Percentiles rank a stretch among this genome's conserved stretches.
These are phyloP conservation scores for Aurelia aurita DNA, from an alignment of 30 jellyfish, hydroid and myxozoan species.

Conservation along the genomic window DNA sequence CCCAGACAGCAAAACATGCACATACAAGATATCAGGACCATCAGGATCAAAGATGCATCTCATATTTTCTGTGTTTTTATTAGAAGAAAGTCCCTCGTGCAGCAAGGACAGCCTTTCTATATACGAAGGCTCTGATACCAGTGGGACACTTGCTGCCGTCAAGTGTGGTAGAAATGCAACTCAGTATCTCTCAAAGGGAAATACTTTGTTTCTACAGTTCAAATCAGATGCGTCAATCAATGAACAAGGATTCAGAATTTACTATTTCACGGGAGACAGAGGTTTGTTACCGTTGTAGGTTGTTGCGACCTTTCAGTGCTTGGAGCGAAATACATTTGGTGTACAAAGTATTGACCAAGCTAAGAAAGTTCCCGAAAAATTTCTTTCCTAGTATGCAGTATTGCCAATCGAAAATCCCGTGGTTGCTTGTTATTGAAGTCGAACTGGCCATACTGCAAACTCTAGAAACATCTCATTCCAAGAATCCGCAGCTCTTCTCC, in stretches of 20 bases:
- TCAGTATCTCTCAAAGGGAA: slow-evolving; percentile 15
- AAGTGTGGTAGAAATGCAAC: slow-evolving; percentile 36
- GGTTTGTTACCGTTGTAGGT: too few relatives aligned
- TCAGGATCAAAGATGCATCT: slow-evolving; percentile 7
- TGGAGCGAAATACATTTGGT: too few relatives aligned
- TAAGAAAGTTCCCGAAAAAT: too few relatives aligned
- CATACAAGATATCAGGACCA: slow-evolving; percentile 34
- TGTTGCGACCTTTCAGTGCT: too few relatives aligned
- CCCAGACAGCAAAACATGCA: slow-evolving; percentile 3
- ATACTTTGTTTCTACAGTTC: slow-evolving; percentile 10
- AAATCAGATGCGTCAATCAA: background rate
- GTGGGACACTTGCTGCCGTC: background rate
- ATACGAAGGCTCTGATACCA: slow-evolving; percentile 14
- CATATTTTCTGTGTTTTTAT: background rate
- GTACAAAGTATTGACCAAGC: too few relatives aligned
- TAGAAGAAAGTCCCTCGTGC: slow-evolving; percentile 18
- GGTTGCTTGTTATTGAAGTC: too few relatives aligned
- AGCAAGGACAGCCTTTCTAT: slow-evolving; percentile 12
- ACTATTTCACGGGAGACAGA: background rate
- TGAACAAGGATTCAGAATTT: slow-evolving; percentile 24
- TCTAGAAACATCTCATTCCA: too few relatives aligned
- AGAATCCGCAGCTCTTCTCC: too few relatives aligned
- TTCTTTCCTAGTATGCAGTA: too few relatives aligned
- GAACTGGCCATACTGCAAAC: too few relatives aligned
- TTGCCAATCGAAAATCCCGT: too few relatives aligned